phyloP scores from a whole-genome alignment of 2,113 vertebrate genomes.

The Cebus imitator region DNA sequence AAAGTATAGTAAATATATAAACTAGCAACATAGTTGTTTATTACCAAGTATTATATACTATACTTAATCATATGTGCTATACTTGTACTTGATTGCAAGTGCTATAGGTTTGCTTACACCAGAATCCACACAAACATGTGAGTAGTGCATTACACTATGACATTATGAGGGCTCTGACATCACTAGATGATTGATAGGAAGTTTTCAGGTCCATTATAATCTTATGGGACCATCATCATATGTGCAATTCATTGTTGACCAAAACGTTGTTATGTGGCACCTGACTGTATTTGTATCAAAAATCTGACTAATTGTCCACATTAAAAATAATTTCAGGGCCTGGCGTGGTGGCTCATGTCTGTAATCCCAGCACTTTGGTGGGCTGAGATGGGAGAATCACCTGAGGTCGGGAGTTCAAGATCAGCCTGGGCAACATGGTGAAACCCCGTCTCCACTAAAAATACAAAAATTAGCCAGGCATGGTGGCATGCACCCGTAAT shows the following conservation, averaged over 20 bases:
- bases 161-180: not conserved
- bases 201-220: not conserved
- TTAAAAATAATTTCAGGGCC: not conserved
- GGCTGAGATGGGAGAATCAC: not conserved
- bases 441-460: not conserved
- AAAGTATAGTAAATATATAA: not conserved
- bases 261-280: not conserved
- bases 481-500: not conserved
- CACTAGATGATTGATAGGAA: not conserved
- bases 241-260: not conserved
- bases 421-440: not conserved
- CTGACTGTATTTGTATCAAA: not conserved
- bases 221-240: not conserved
- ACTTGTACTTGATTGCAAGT: not conserved
- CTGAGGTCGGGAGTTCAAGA: not conserved
- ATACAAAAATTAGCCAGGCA: not conserved
- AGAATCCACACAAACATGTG: not conserved
- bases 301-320: not conserved
- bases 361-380: not conserved
- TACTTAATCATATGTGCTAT: not conserved
- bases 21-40: not conserved
- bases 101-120: not conserved
- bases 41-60: not conserved
- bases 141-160: not conserved
- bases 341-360: not conserved